Evolutionary conservation across 1,140 invertebrate species (phyloP).

Genomic region (Saccostrea cuccullata): DNA sequence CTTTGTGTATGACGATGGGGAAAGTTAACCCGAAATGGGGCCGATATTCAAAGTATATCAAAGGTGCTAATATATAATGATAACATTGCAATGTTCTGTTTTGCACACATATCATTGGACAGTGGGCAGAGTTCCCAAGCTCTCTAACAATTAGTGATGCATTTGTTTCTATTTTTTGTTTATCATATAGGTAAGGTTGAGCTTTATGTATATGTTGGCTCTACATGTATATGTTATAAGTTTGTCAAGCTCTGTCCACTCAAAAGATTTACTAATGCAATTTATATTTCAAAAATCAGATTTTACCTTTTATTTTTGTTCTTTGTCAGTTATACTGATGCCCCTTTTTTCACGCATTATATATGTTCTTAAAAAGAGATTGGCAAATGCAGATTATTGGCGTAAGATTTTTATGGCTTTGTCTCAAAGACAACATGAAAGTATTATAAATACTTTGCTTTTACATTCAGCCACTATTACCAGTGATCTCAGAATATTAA

Average conservation of each 20-base stretch:
- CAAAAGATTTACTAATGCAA: neutral
- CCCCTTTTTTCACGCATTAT: neutral
- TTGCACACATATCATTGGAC: constrained; percentile 21
- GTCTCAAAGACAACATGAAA: neutral
- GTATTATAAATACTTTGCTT: neutral
- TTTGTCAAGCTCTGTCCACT: neutral
- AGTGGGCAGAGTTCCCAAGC: neutral
- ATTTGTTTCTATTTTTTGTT: constrained; percentile 11
- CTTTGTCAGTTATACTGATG: neutral
- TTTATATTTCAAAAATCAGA: neutral
- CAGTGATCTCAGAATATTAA: neutral
- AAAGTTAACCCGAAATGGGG: neutral
- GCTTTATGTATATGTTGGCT: neutral
- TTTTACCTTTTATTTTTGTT: neutral
- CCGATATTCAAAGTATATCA: constrained; percentile 13
- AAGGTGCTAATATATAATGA: constrained; percentile 31
- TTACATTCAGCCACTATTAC: neutral
- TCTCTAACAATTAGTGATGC: constrained; percentile 17
- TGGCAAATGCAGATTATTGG: neutral
- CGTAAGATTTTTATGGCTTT: neutral
- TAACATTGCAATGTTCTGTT: constrained; percentile 29
- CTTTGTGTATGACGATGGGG: constrained; percentile 6
- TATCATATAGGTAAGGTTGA: neutral
- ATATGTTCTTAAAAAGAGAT: neutral
- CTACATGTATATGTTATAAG: no score